Percentiles rank a stretch among this genome's conserved stretches.
These are phyloP conservation scores for Drosophila paramelanica DNA, from an alignment of 2,888 invertebrate genomes.

Conservation along the genomic window DNA sequence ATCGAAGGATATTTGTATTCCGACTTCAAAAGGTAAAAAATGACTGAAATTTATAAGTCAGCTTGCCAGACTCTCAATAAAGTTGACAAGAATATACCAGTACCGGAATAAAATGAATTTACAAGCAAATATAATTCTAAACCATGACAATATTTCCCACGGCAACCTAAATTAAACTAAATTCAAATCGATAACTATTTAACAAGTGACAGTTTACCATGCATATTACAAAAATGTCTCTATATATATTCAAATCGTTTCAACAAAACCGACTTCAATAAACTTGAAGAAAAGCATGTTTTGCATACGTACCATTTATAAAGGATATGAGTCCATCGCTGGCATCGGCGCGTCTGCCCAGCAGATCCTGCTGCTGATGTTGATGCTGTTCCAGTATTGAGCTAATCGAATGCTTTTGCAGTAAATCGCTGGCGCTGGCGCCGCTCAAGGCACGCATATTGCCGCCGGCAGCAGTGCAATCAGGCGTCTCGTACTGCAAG, in stretches of 20 bases:
- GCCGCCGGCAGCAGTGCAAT: slow-evolving; percentile 57
- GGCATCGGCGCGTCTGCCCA: slow-evolving; percentile 70
- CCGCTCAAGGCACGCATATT: slow-evolving; percentile 77
- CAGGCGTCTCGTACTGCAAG: slow-evolving; percentile 76
- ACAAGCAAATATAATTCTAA: not conserved
- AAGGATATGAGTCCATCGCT: slow-evolving; percentile 76
- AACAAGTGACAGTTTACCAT: not conserved
- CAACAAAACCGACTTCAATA: too few species aligned
- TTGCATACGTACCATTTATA: slow-evolving; percentile 77
- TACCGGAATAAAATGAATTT: slow-evolving; percentile 13
- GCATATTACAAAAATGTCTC: not conserved
- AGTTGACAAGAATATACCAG: slow-evolving; percentile 45
- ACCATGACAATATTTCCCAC: slow-evolving; percentile 33
- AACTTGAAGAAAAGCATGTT: not conserved
- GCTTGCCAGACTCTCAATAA: slow-evolving; percentile 29
- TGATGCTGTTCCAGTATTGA: slow-evolving; percentile 74
- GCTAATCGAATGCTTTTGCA: slow-evolving; percentile 51
- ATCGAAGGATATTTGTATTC: slow-evolving; percentile 65
- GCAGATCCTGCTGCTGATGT: slow-evolving; percentile 74
- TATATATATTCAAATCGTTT: too few species aligned
- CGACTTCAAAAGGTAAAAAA: slow-evolving; percentile 76
- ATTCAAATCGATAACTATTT: not conserved
- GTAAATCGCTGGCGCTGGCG: slow-evolving; percentile 64
- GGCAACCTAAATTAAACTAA: not conserved
- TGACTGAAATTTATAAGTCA: slow-evolving; percentile 56